Base-by-base conservation (phyloP, 1,140 invertebrate genomes). In the Heliconius eleuchia region DNA sequence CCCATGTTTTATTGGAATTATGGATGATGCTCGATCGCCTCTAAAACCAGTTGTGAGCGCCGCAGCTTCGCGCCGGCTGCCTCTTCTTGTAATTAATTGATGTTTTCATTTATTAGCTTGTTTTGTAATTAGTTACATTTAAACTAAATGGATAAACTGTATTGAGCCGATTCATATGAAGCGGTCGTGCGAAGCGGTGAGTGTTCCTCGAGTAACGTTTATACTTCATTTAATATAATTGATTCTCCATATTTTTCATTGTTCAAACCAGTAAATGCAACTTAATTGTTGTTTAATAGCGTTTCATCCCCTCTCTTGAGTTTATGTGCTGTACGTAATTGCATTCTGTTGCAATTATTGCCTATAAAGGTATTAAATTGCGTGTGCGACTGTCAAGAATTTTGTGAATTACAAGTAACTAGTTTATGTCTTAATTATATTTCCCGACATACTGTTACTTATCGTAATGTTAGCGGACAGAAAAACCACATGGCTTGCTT, bases 1-100 rank as follows among this genome's bases (percentile, higher is more conserved):
- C 90, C 92, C 92, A 93, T 94, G 90, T 93, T 94, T 88, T 93
- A 90, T 93, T 93, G 92, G 91, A 92, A 92, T 94, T 92, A 94
- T 93, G 91, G 92, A 93, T 93, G 91, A 94, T 86, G 81, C 88
- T 87, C 80, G 87, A 86, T 87, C 86, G 88, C 80, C 83, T 87
- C 84, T 86, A 81, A 91, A 92, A 93, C 91, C 91, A 93, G 91
- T 94, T 94, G 91, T 84, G 87, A 87, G 84, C 84, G 89, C 85
- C 86, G 84, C 89, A 91, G 87, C 89, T 86, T 89, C 86, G 88
- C 85, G 87, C 87, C 86, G 88, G 89, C 90, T 88, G 92, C 91
- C 87, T 91, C 89, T 85, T 84, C 86, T 91, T 88, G 85, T 91
- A 90, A 93, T 93, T 94, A 93, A 94, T 94, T 93, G 89, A 94